Evolutionary conservation across 2,888 invertebrate genomes (phyloP).

Genomic region (Pyrrhosoma nymphula): DNA sequence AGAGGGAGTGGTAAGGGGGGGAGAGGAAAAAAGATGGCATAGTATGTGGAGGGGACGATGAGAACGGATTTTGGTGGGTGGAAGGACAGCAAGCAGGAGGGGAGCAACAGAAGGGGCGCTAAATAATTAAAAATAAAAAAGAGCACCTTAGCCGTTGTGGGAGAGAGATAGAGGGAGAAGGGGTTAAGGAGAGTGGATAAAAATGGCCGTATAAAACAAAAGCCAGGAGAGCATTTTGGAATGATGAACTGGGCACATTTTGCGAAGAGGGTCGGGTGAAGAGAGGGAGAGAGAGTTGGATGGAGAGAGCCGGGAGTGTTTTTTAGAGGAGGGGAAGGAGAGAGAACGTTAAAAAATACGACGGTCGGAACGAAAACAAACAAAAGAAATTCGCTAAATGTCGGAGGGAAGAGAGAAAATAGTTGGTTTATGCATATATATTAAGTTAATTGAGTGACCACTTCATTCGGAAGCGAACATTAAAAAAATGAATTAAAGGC

Average conservation of each 20-base stretch:
- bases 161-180: neutral
- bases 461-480: neutral
- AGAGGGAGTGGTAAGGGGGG: neutral
- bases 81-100: neutral
- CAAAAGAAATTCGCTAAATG: conserved; percentile 49
- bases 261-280: conserved; percentile 40
- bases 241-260: conserved; percentile 62
- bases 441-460: conserved; percentile 60
- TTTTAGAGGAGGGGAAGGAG: neutral
- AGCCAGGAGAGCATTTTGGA: conserved; percentile 59
- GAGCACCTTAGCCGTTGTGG: neutral
- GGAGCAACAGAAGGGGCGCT: conserved; percentile 6
- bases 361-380: conserved; percentile 5
- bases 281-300: neutral
- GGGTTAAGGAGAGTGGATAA: conserved; percentile 33
- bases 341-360: conserved; percentile 20
- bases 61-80: neutral
- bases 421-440: neutral
- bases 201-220: conserved; percentile 63
- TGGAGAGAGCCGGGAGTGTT: neutral
- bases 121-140: conserved; percentile 64
- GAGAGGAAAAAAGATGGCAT: neutral
- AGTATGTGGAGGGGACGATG: neutral
- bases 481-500: neutral
- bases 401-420: neutral